Evolutionary conservation across 2,113 vertebrate species (phyloP).

Genomic region (Poeciliopsis turrubarensis): DNA sequence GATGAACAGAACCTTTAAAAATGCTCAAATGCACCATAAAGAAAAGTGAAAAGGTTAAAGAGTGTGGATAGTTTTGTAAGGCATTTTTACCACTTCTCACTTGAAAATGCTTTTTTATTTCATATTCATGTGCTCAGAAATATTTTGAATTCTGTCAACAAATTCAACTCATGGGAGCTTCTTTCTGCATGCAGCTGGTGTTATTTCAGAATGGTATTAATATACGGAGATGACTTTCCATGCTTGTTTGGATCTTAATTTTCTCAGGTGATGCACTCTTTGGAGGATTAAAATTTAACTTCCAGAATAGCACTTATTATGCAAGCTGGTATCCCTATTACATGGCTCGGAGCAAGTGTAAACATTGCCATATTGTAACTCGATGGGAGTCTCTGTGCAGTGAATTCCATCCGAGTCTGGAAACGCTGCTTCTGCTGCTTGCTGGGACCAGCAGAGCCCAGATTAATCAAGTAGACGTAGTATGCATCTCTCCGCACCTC

Average conservation of each 20-base stretch:
- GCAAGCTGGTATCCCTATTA: conserved; percentile 57
- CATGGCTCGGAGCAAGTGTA: conserved; percentile 69
- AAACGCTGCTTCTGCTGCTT: conserved; percentile 43
- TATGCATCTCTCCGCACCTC: conserved; percentile 38
- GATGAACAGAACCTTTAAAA: neutral
- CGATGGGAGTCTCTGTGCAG: conserved; percentile 45
- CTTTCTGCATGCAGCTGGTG: conserved; percentile 21
- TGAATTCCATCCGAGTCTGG: conserved; percentile 29
- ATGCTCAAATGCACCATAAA: neutral
- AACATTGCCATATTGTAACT: conserved; percentile 73
- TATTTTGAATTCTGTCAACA: conserved; percentile 8
- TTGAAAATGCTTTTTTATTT: too few relatives aligned
- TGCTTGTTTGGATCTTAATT: conserved; percentile 59
- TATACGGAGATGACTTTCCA: conserved; percentile 24
- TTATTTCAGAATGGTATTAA: conserved; percentile 22
- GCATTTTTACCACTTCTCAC: too few relatives aligned
- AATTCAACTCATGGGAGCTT: conserved; percentile 22
- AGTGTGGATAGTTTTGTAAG: too few relatives aligned
- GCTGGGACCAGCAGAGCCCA: conserved; percentile 47
- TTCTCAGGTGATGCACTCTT: conserved; percentile 61
- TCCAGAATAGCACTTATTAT: conserved; percentile 62
- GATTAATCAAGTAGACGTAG: conserved; percentile 65
- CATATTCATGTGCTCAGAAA: neutral
- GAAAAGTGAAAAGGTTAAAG: too few relatives aligned
- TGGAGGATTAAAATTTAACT: conserved; percentile 61